Conservation (phyloP, 2,797 vertebrate genomes). For the Epinephelus coioides region DNA sequence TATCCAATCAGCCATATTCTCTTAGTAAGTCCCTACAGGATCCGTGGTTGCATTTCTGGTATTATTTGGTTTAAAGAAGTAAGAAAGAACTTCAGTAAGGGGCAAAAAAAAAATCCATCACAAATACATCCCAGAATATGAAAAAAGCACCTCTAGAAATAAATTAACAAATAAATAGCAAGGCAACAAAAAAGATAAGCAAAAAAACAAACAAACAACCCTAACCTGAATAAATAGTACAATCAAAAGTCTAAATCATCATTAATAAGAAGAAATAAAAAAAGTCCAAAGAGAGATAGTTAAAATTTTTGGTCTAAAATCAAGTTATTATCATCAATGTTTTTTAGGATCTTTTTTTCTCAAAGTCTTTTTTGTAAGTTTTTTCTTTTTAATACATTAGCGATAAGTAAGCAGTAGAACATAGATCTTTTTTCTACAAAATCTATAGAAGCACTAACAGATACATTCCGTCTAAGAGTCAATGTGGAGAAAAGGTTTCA, state of each 20-base stretch:
- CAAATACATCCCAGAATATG: slow-evolving; percentile 79
- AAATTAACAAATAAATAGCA: slow-evolving; percentile 83
- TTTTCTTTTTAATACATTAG: slow-evolving; percentile 88
- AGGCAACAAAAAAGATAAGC: slow-evolving; percentile 56
- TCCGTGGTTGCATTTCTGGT: slow-evolving; percentile 78
- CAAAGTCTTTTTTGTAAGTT: slow-evolving; percentile 83
- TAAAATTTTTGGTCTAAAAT: slow-evolving; percentile 94
- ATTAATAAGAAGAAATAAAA: slow-evolving; percentile 66
- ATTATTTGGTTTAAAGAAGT: slow-evolving; percentile 83
- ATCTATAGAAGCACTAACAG: slow-evolving; percentile 92
- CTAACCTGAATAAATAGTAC: slow-evolving; percentile 85
- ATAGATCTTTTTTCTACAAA: slow-evolving; percentile 91
- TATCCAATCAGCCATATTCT: slow-evolving; percentile 41
- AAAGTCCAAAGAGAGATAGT: slow-evolving; percentile 84
- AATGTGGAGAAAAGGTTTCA: slow-evolving; percentile 80
- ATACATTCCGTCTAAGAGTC: slow-evolving; percentile 92
- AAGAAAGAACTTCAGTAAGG: slow-evolving; percentile 77
- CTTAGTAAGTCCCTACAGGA: slow-evolving; percentile 58
- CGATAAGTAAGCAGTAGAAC: slow-evolving; percentile 91
- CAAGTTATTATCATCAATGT: slow-evolving; percentile 87
- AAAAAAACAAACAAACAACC: slow-evolving; percentile 55
- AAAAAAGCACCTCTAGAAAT: slow-evolving; percentile 81
- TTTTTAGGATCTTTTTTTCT: slow-evolving; percentile 85
- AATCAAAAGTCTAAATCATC: slow-evolving; percentile 83
- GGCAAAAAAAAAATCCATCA: slow-evolving; percentile 31